Base-by-base conservation (phyloP, 2,888 invertebrate genomes). In the Orthonevra nobilis region DNA sequence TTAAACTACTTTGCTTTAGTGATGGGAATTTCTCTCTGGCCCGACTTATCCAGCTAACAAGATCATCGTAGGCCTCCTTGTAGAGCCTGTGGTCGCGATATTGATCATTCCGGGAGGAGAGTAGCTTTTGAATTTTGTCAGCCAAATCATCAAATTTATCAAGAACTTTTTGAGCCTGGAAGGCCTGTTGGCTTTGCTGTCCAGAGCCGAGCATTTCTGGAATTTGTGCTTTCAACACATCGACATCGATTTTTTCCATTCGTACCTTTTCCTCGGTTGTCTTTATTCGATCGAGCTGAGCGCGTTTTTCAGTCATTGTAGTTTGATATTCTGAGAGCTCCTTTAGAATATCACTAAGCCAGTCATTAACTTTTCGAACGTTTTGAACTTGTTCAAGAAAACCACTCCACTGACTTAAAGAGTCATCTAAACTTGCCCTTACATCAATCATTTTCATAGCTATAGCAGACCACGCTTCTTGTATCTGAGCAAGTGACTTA, bases 321-420 rank as follows among this genome's bases (percentile, higher is more conserved):
- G 94, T 91, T 89, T 96, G 95, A 85, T 92, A 93, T 48, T 93
- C 93, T 4, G 92, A 90, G 17, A 96, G 90, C 84, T 96, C 96
- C 56, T 92, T 90, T 2, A 95, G 87, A 82, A 93, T 92, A n/a
- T 89, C 90, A 85, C 96, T 93, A 85, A 97, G 91, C 90, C 94
- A 94, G 56, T 92, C 92, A 19, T 96, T 93, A 26, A 94, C 94
- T 87, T 96, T 96, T 82, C 94, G 93, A 14, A 97, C 92, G 46
- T 94, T 92, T 85, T 96, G 95, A 72, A 96, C 95, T 87, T 97
- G 96, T 86, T 97, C 96, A 50, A 96, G 89, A 85, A 97, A 94
- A 44, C 95, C 96, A 68, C 96, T 93, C 97, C 97, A 97, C 89
- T 95, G 95, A 19, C 95, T 95, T 10, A 97, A 94, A 0, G 95